Evolutionary conservation across 1,140 invertebrate genomes (phyloP), one percentile per base, ranked within the genome.

Genomic region (Megalopta genalis): DNA sequence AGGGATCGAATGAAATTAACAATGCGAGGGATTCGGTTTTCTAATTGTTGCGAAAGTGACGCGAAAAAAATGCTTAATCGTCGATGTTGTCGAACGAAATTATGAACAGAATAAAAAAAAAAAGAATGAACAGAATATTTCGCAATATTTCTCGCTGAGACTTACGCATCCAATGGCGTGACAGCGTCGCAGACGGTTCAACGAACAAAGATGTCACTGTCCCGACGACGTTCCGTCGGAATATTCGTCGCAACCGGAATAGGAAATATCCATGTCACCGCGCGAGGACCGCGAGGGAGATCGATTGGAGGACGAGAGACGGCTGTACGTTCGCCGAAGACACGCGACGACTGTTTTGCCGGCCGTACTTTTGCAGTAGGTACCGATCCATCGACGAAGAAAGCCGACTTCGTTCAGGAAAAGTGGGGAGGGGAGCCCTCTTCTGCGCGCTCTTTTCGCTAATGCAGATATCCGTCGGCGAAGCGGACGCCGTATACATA

Each of bases 351-450:
- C 85, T 86, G 85, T 86, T 85, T 86, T 80, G 75, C 65, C 63
- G 54, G 59, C 60, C 9, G 80, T 80, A 67, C 32, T 71, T 81
- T 82, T 70, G 77, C 80, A 64, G 67, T 32, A 32, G 32, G 32
- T 75, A 75, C 80, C 77, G 77, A 86, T 86, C 77, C 84, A 82
- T 77, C 85, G 80, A 62, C 80, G 76, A 85, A 73, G 80, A 80
- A 82, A 85, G 84, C 73, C 76, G 52, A 80, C 75, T 76, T 72
- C 52, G 62, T 59, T 14, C 21, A 64, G 25, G 60, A 80, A 67
- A 80, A 86, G 85, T 83, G 85, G 81, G 85, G 84, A 86, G 85
- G 81, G 85, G 84, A 86, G 66, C 21, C 60, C n/a, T 60, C 62
- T 79, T 82, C 68, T 67, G 71, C 59, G 39, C 39, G 14, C 69